Percentiles rank a stretch among this genome's conserved stretches.
Conservation (phyloP, 1,140 invertebrate species). For the Solen grandis region DNA sequence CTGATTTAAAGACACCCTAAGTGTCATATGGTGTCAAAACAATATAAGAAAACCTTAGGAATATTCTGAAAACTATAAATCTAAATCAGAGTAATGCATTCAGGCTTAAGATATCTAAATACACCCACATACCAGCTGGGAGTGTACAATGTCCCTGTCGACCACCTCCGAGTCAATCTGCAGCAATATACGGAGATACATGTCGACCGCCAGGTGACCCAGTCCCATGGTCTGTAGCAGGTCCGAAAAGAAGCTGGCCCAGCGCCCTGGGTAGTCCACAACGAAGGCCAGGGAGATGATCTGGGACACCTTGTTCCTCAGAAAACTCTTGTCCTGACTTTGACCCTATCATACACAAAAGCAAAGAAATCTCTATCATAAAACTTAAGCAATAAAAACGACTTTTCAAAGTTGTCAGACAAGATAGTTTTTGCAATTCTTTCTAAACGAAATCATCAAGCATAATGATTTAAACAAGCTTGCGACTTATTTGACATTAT, state of each 20-base stretch:
- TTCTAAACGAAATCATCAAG: too few relatives aligned
- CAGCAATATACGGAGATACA: constrained; percentile 83
- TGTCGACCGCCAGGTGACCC: constrained; percentile 81
- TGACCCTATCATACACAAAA: constrained; percentile 57
- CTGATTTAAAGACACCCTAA: too few relatives aligned
- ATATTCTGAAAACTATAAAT: too few relatives aligned
- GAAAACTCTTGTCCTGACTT: constrained; percentile 73
- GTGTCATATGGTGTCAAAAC: too few relatives aligned
- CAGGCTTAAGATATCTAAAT: too few relatives aligned
- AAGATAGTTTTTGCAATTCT: too few relatives aligned
- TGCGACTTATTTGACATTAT: too few relatives aligned
- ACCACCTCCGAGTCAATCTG: constrained; percentile 83
- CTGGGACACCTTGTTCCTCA: constrained; percentile 83
- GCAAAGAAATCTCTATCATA: neutral
- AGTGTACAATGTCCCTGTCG: constrained; percentile 82
- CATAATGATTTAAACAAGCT: too few relatives aligned
- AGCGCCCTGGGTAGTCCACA: constrained; percentile 82
- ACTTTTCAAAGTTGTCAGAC: too few relatives aligned
- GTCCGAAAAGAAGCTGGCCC: constrained; percentile 84
- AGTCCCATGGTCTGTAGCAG: constrained; percentile 78
- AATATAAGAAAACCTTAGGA: too few relatives aligned
- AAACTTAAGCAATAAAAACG: too few relatives aligned
- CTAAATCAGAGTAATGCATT: too few relatives aligned
- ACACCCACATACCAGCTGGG: constrained; percentile 77
- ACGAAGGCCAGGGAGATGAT: constrained; percentile 82